Conservation (phyloP, 1,140 invertebrate species). For the Nasonia longicornis region DNA sequence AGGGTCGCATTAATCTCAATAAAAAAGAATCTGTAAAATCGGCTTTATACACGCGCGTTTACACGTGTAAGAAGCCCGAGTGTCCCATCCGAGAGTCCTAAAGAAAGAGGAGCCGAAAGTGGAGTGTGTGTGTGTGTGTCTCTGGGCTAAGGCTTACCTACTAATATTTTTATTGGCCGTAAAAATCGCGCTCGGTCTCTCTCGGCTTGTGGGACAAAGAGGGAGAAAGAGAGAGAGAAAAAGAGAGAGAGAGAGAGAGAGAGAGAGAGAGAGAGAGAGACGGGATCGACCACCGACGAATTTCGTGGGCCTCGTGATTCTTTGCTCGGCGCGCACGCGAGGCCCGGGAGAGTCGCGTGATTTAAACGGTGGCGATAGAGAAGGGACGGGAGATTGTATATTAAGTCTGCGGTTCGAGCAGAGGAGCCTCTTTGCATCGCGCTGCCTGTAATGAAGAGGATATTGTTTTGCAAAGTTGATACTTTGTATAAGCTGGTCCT, state of each 20-base stretch:
- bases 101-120: conserved; percentile 29
- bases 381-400: conserved; percentile 9
- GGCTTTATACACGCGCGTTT: conserved; percentile 17
- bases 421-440: neutral
- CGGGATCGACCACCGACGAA: conserved; percentile 34
- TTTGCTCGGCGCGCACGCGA: neutral
- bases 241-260: conserved; percentile 17
- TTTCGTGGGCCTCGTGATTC: conserved; percentile 37
- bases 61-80: conserved; percentile 27
- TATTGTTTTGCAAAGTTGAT: conserved; percentile 29
- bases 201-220: conserved; percentile 26
- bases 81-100: neutral
- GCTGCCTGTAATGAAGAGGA: conserved; percentile 37
- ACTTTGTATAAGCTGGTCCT: conserved; percentile 1
- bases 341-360: conserved; percentile 7
- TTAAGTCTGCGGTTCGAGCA: conserved; percentile 38
- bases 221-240: conserved; percentile 11
- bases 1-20: conserved; percentile 36
- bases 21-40: conserved; percentile 42
- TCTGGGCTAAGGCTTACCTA: conserved; percentile 54
- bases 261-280: conserved; percentile 18
- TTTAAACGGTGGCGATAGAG: conserved; percentile 38
- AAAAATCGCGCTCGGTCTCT: conserved; percentile 53
- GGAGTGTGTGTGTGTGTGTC: conserved; percentile 28
- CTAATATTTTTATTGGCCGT: conserved; percentile 62